phyloP scores from a whole-genome alignment of 1,140 invertebrate species.

The Drosophila nebulosa region DNA sequence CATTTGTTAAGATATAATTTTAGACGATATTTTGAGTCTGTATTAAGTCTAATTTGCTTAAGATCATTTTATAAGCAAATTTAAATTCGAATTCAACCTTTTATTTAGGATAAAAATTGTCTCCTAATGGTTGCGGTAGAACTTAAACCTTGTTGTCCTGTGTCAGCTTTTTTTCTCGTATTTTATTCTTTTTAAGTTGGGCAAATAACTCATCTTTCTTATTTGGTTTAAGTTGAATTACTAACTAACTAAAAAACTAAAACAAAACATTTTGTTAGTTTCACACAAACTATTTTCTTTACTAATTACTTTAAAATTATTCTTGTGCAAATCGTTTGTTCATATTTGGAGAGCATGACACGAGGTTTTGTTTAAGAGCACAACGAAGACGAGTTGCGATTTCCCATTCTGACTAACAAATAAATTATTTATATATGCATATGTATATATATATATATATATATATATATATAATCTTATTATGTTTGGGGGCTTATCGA shows the following conservation, averaged over 20 bases:
- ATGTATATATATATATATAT: neutral
- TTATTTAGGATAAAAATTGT: neutral
- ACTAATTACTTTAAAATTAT: neutral
- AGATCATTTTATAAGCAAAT: neutral
- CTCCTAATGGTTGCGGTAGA: neutral
- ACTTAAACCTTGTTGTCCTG: neutral
- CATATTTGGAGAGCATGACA: neutral
- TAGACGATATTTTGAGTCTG: no score
- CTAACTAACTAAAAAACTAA: neutral
- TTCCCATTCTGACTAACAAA: conserved; percentile 29
- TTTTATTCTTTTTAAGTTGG: neutral
- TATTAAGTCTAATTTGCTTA: no score
- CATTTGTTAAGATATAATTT: no score
- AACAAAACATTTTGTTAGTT: neutral
- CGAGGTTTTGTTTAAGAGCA: neutral
- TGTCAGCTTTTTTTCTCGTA: neutral
- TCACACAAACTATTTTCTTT: neutral
- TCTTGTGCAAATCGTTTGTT: neutral
- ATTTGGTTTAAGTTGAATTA: neutral
- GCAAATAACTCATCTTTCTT: neutral
- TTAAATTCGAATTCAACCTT: no score
- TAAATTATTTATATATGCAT: conserved; percentile 26
- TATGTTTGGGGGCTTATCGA: conserved; percentile 10
- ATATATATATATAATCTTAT: neutral
- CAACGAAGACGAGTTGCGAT: conserved; percentile 20